Evolutionary conservation across 2,797 vertebrate genomes (phyloP), one percentile per base, ranked within the genome.

Genomic region (Petrocephalus sullivani): DNA sequence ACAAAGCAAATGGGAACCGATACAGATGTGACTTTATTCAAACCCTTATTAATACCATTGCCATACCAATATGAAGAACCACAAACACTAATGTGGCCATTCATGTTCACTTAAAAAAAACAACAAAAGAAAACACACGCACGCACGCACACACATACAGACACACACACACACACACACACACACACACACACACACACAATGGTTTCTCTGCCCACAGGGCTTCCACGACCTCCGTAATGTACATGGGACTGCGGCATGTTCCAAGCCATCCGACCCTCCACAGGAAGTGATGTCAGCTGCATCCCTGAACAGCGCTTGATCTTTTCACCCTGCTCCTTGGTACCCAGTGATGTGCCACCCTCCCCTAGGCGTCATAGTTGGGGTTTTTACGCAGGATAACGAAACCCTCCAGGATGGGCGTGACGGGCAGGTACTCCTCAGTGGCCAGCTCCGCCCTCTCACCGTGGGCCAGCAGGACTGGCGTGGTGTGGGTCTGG

Each of bases 361-460:
- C 7, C 1, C 75, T 49, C 19, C 75, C 91, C 90, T 98, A 99
- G 90, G 97, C 96, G 0, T 99, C 97, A 0, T 98, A 99, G 95
- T 97, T 99, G 89, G 98, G 98, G 92, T 99, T 99, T 93, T 99
- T 99, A 92, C 98, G 97, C 58, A 99, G 96, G 90, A 99, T 99
- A 88, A 99, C 98, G 86, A 99, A 99, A 87, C 98, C 98, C 93
- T 99, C 98, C 89, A 99, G 93, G 91, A 99, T 98, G 90, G 98
- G 97, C 0, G 98, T 99, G 93, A 98, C 97, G 0, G 98, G 98
- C 90, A 98, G 90, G 0, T 98, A 98, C 93, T 99, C 98, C 91
- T 99, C 98, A 0, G 98, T 99, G 88, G 98, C 98, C 92, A 99
- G 94, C 92, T 99, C 98, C 0, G 98, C 98, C 89, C 98, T 93